phyloP scores from a whole-genome alignment of 2,797 vertebrate genomes.

The Squalus acanthias region DNA sequence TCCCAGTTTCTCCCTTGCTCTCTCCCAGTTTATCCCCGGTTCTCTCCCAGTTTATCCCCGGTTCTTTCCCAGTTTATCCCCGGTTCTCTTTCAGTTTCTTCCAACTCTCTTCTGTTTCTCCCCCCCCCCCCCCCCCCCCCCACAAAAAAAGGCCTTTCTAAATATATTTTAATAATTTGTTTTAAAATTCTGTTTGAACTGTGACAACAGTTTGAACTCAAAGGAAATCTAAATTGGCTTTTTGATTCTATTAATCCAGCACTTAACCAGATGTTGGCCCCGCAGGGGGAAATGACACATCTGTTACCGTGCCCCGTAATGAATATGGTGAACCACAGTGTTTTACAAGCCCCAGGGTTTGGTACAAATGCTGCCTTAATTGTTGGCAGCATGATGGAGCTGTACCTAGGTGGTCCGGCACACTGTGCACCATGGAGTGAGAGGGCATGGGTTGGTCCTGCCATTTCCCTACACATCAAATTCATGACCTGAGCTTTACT shows the following conservation, averaged over 20 bases:
- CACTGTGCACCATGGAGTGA: background rate
- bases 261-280: background rate
- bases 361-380: background rate
- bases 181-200: background rate
- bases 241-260: background rate
- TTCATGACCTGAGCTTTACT: background rate
- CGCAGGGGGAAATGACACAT: no score
- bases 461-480: background rate
- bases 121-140: background rate
- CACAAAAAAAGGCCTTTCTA: background rate
- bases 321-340: background rate
- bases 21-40: background rate
- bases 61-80: no score
- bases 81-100: background rate
- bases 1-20: background rate
- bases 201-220: background rate
- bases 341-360: background rate
- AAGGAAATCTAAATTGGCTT: background rate
- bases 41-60: background rate
- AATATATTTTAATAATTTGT: background rate
- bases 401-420: background rate
- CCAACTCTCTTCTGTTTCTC: background rate
- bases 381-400: background rate
- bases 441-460: background rate
- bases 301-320: background rate